Base-by-base conservation (phyloP, 1,140 invertebrate genomes). In the Seison nebaliae region DNA sequence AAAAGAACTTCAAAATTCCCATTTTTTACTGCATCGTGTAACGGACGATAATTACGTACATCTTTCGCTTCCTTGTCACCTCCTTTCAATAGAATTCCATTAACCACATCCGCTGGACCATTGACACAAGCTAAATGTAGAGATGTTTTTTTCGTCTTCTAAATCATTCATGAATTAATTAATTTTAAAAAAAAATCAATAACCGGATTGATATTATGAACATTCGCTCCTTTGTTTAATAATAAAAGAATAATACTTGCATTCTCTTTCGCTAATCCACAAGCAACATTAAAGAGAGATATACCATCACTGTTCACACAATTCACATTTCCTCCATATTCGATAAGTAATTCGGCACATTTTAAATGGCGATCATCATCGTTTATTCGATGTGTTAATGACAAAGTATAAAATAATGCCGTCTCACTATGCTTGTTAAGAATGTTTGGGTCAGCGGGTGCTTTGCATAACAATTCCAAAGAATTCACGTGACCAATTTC, bases 391-490 rank as follows among this genome's bases (percentile, higher is more conserved):
- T n/a, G n/a, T n/a, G n/a, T 50, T 29, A 23, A 30, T 4, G 51
- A 48, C 17, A 61, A 49, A 35, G 52, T 52, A 37, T 58, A 59
- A 43, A 55, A 60, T 16, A 60, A 26, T 19, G 59, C 51, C 31
- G 56, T 56, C 57, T 57, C 58, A 28, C 58, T 57, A 43, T 57
- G 48, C n/a, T 52, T 39, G 43, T 60, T 57, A 38, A 36, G 49
- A 3, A 57, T 32, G 23, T 48, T 51, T 52, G 59, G 54, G 33
- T 58, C 49, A 36, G 55, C 54, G 6, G 48, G 48, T 40, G 51
- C 51, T 35, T 50, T 47, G 15, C 49, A 46, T 20, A 60, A 34
- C 29, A 49, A 47, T 35, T 55, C 51, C 20, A 60, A 34, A 36
- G 54, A 55, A 42, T 58, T 46, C 5, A 57, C 48, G 46, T 58